Conservation (phyloP, 37 sponge, comb jelly and placozoan species). For the Beroe ovata region DNA sequence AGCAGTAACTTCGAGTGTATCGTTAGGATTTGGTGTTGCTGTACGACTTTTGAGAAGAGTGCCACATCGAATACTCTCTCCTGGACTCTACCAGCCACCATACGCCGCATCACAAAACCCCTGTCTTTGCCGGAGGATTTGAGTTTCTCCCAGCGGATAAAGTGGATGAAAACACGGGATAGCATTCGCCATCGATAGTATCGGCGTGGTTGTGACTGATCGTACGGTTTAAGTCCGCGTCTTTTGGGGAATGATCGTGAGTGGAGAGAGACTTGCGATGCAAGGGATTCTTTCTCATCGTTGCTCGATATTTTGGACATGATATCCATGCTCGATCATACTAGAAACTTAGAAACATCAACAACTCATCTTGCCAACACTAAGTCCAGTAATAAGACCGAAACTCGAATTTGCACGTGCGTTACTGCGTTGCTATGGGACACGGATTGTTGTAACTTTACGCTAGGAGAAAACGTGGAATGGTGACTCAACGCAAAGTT, state of each 20-base stretch:
- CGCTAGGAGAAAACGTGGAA: too few relatives aligned
- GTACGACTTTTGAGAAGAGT: constrained; percentile 23
- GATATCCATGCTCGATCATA: not conserved
- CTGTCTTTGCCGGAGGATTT: constrained; percentile 28
- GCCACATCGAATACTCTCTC: constrained; percentile 51
- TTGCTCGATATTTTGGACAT: not conserved
- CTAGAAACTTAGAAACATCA: not conserved
- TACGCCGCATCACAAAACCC: constrained; percentile 60
- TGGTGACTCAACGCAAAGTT: not conserved
- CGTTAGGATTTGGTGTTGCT: constrained; percentile 30
- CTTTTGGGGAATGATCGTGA: not conserved
- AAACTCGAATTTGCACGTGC: not conserved
- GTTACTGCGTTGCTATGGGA: not conserved
- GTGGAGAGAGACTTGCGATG: not conserved
- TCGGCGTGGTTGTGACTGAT: not conserved
- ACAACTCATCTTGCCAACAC: too few relatives aligned
- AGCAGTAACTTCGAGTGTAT: constrained; percentile 48
- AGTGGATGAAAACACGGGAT: constrained; percentile 7
- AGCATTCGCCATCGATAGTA: constrained; percentile 42
- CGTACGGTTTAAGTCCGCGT: not conserved
- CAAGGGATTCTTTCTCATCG: not conserved
- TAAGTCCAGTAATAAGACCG: too few relatives aligned
- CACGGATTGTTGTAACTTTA: too few relatives aligned
- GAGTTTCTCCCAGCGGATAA: constrained; percentile 57
- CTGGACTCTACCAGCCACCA: constrained; percentile 52